These are phyloP conservation scores for Lasioglossum zephyrum DNA, from an alignment of 2,888 invertebrate species.

Conservation along the genomic window DNA sequence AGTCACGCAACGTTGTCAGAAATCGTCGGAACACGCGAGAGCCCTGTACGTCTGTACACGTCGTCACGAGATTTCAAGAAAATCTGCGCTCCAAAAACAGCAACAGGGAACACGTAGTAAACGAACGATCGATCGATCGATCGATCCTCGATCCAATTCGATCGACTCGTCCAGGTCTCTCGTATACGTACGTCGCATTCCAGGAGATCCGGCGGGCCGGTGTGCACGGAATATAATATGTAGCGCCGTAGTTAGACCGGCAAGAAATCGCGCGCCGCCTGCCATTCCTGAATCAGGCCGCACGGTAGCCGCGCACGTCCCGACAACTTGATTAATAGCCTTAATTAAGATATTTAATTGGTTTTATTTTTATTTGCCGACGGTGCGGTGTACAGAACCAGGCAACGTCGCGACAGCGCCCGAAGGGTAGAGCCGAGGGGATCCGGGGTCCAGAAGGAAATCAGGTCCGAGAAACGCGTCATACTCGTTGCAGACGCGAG, in stretches of 20 bases:
- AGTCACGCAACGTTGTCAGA: conserved; percentile 42
- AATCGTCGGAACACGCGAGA: conserved; percentile 36
- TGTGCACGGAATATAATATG: conserved; percentile 78
- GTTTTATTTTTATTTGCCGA: conserved; percentile 82
- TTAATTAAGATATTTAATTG: conserved; percentile 87
- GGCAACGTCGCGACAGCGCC: conserved; percentile 69
- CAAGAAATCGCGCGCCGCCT: conserved; percentile 78
- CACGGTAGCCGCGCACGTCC: conserved; percentile 81
- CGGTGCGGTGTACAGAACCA: conserved; percentile 66
- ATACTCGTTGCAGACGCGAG: background rate
- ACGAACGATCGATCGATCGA: conserved; percentile 31
- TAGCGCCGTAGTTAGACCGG: conserved; percentile 70
- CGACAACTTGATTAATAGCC: conserved; percentile 86
- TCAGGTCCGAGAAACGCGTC: conserved; percentile 29
- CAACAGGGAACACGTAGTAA: conserved; percentile 10
- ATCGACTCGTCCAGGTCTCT: conserved; percentile 50
- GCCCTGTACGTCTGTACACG: background rate
- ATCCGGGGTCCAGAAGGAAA: conserved; percentile 28
- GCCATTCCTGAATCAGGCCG: conserved; percentile 80
- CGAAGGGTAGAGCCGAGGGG: conserved; percentile 34
- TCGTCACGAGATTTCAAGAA: conserved; percentile 33
- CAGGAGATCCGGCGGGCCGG: conserved; percentile 68
- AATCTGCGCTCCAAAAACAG: conserved; percentile 57
- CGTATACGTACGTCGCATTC: conserved; percentile 72
- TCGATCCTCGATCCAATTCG: conserved; percentile 52